Percentiles rank a stretch among this genome's conserved stretches.
Evolutionary conservation across 2,113 vertebrate species (phyloP).

Genomic region (Bufo gargarizans): DNA sequence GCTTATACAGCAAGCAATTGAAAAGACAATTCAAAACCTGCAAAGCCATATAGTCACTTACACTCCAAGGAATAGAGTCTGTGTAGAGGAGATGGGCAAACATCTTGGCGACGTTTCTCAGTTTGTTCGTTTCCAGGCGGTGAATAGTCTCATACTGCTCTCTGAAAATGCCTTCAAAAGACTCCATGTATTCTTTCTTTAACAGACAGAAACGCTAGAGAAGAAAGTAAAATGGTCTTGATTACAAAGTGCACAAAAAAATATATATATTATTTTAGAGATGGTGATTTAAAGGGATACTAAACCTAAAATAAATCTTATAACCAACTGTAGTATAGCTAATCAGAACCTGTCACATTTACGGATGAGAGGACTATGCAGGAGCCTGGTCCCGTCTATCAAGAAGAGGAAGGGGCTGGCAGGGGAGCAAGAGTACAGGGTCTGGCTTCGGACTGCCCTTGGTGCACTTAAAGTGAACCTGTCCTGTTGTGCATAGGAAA

Average conservation of each 20-base stretch:
- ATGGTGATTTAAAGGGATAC: not conserved
- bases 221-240: conserved; percentile 48
- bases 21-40: not conserved
- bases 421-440: no score
- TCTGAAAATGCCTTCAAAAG: conserved; percentile 93
- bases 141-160: conserved; percentile 98
- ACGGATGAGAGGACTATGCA: no score
- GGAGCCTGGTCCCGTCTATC: no score
- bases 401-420: no score
- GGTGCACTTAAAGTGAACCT: no score
- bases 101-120: conserved; percentile 96
- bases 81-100: conserved; percentile 97
- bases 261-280: conserved; percentile 13
- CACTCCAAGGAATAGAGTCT: conserved; percentile 96
- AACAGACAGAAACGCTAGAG: conserved; percentile 93
- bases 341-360: no score
- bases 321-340: not conserved
- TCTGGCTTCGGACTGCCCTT: no score
- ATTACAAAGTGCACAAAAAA: not conserved
- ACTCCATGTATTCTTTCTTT: conserved; percentile 98
- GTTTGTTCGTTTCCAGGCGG: conserved; percentile 96
- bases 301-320: not conserved
- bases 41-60: conserved; percentile 71
- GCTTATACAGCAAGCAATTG: not conserved
- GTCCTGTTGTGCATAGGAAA: no score